These are phyloP conservation scores for Bombyx mori DNA, from an alignment of 1,140 invertebrate species.

Conservation along the genomic window DNA sequence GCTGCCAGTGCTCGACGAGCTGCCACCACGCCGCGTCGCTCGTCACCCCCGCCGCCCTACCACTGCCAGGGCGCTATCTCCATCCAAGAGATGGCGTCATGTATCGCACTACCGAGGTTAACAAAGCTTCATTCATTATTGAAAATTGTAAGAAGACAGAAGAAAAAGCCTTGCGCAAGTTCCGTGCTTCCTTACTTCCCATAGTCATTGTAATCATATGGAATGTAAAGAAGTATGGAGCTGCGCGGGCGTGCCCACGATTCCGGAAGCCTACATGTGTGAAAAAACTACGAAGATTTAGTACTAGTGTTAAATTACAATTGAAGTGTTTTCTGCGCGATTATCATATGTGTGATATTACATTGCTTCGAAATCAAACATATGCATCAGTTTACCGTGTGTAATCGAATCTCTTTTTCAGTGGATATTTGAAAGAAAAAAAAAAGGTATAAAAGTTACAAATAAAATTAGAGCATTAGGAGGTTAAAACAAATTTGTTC, in stretches of 20 bases:
- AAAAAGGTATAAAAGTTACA: neutral
- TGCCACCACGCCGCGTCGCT: slow-evolving; percentile 55
- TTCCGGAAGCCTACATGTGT: slow-evolving; percentile 19
- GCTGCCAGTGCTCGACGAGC: slow-evolving; percentile 55
- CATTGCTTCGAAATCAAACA: slow-evolving; percentile 3
- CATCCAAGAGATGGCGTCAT: slow-evolving; percentile 40
- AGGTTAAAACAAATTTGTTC: slow-evolving; percentile 29
- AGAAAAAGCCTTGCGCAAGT: slow-evolving; percentile 75
- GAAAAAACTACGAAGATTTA: slow-evolving; percentile 4
- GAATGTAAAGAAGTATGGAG: slow-evolving; percentile 99
- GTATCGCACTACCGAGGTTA: slow-evolving; percentile 1
- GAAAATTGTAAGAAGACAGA: slow-evolving; percentile 31
- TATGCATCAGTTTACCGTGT: slow-evolving; percentile 26
- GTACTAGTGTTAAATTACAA: slow-evolving; percentile 13
- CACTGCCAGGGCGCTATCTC: slow-evolving; percentile 38
- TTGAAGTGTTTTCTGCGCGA: slow-evolving; percentile 21
- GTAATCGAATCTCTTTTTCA: slow-evolving; percentile 5
- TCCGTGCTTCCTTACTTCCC: slow-evolving; percentile 97
- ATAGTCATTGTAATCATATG: slow-evolving; percentile 89
- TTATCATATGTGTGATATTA: slow-evolving; percentile 2
- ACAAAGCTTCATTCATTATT: neutral
- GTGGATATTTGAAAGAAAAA: neutral
- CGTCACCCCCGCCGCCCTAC: slow-evolving; percentile 36
- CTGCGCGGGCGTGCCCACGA: slow-evolving; percentile 65
- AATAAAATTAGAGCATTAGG: slow-evolving; percentile 22